Base-by-base conservation (phyloP, 1,140 invertebrate genomes). In the Magallana angulata region DNA sequence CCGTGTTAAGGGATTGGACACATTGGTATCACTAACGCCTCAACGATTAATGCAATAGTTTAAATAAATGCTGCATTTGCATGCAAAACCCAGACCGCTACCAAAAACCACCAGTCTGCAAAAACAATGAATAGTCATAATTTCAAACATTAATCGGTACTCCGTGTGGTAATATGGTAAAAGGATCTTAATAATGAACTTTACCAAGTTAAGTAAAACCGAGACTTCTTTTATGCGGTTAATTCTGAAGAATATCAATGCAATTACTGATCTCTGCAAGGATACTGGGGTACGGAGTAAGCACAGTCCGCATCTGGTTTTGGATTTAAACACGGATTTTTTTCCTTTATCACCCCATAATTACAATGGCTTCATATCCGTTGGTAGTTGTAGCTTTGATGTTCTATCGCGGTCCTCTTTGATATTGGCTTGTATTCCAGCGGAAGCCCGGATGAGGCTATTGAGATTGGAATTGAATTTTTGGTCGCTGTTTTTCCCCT, bases 361-460 rank as follows among this genome's bases (percentile, higher is more conserved):
- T 76, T 76, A 76, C 68, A 36, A 30, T 30, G 68, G 68, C 18
- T 76, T 76, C 18, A 76, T 76, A 76, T 76, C 68, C 68, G 68
- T 30, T 76, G 68, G 68, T 76, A 30, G 68, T 24, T 36, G 68
- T 12, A 76, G 24, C 68, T 76, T 76, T 76, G 68, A 76, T 76
- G 68, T 76, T 30, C 24, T 24, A 36, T 76, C 68, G 24, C 68
- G 68, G 24, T 36, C 36, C 68, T 76, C 24, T 62, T 62, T 76
- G 68, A 76, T 76, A 76, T 76, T 76, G 24, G 68, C 36, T 76
- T 76, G 68, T 76, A 76, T 30, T 76, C 24, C 7, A 76, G 24
- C 68, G 68, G 68, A 76, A 76, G 24, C 24, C 24, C 68, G 24
- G 68, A 76, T 30, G 24, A 76, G 36, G 36, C 68, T 30, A 36